These are phyloP conservation scores for Mizuhopecten yessoensis DNA, from an alignment of 1,140 invertebrate species.

Conservation along the genomic window DNA sequence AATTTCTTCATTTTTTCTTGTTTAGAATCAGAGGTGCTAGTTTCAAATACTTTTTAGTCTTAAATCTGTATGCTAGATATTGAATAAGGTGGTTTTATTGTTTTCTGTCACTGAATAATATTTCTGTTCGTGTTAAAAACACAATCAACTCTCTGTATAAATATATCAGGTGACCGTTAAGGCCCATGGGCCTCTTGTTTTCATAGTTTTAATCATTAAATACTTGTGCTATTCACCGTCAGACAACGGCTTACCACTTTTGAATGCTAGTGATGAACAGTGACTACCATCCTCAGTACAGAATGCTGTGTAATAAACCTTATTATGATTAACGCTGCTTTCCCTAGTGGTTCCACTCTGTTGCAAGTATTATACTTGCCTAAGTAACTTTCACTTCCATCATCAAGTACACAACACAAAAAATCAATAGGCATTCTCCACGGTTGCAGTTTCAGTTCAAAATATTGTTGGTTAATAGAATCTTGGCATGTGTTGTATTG, in stretches of 20 bases:
- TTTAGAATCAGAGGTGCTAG: no score
- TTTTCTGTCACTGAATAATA: no score
- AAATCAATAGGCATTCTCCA: background rate
- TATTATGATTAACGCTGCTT: background rate
- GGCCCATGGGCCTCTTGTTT: no score
- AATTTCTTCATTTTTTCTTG: no score
- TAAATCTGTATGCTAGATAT: no score
- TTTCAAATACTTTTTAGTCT: no score
- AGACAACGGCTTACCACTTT: background rate
- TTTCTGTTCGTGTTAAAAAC: no score
- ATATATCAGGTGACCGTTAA: no score
- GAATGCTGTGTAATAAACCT: background rate
- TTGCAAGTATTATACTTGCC: background rate
- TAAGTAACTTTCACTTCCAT: background rate
- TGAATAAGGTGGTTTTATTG: no score
- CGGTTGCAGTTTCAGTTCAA: background rate
- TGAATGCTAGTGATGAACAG: background rate
- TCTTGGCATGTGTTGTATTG: background rate
- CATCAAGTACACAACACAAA: slow-evolving; percentile 9
- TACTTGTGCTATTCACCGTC: background rate
- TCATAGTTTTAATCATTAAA: no score
- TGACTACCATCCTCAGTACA: background rate
- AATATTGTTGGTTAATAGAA: background rate
- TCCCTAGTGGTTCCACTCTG: background rate
- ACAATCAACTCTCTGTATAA: no score